Evolutionary conservation across 53 echinoderm and acorn worm species (phyloP), one percentile per base, ranked within the genome.

Genomic region (Apostichopus leukothele): DNA sequence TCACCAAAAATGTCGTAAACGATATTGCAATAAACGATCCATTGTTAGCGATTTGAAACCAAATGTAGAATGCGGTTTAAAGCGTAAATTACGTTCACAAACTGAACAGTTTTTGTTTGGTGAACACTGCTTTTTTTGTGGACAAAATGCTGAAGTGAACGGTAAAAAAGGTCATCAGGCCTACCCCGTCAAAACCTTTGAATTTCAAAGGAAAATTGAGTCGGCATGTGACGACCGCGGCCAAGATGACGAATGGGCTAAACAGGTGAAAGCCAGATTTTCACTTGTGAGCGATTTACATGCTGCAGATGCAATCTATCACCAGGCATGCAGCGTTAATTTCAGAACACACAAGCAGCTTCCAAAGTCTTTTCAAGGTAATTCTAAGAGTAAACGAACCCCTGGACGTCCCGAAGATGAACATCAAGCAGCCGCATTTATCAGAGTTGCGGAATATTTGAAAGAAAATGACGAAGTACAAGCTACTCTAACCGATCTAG

Each of bases 71-170:
- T 13, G 71, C 67, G 51, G 20, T 50, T 27, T 50, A 53, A 50
- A 67, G 57, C 74, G 84, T 26, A 85, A 7, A 53, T 16, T 79
- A 7, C 81, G 89, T 22, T 89, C 89, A 14, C 8, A 19, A 27
- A 52, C 60, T 26, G 12, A 18, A 4, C 25, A 10, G 1, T 89
- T 89, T 27, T 1, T 5, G 10, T 89, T 81, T 7, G 51, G 27
- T 4, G 67, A 79, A 22, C n/a, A 89, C 8, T 89, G 89, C 67
- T 66, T 89, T 5, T 89, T 81, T 66, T 89, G 89, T 61, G 89
- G 80, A 21, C 7, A 79, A 26, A 6, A 60, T 25, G 66, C 13
- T 5, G 63, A 60, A 10, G 12, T 7, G 12, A 79, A 27, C 7
- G 76, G 25, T 25, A 25, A 25, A 80, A 51, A 89, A 25, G 13